These are phyloP conservation scores for Leguminivora glycinivorella DNA, from an alignment of 1,140 invertebrate genomes.

Conservation along the genomic window DNA sequence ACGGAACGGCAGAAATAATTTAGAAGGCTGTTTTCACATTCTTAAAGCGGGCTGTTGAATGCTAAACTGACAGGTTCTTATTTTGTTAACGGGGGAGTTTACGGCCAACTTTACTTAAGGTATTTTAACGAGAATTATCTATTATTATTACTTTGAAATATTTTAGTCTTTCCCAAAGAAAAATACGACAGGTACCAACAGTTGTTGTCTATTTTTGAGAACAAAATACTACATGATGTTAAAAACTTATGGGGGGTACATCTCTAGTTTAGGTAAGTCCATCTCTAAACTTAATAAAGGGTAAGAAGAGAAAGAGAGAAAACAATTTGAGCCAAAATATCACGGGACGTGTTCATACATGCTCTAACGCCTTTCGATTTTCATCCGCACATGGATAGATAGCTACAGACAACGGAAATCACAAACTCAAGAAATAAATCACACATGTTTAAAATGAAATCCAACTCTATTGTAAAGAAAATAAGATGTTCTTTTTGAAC, in stretches of 20 bases:
- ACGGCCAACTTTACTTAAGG: not conserved
- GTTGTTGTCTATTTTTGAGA: no score
- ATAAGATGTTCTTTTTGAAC: not conserved
- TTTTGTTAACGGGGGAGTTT: not conserved
- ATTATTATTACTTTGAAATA: not conserved
- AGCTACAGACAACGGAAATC: not conserved
- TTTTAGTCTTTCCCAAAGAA: not conserved
- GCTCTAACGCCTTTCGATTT: no score
- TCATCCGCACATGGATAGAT: no score
- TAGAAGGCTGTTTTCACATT: not conserved
- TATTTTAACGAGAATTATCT: not conserved
- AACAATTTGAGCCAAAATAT: no score
- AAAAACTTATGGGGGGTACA: no score
- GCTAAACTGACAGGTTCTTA: constrained; percentile 4
- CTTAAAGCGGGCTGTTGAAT: constrained; percentile 9
- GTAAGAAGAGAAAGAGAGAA: no score
- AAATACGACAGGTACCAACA: no score
- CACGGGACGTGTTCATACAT: no score
- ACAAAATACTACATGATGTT: no score
- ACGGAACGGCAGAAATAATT: constrained; percentile 1
- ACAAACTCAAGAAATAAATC: not conserved
- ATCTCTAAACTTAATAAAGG: no score
- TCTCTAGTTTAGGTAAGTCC: no score
- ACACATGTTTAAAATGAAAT: not conserved
- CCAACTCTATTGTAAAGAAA: not conserved